Evolutionary conservation across 2,888 invertebrate species (phyloP), one percentile per base, ranked within the genome.

Genomic region (Eristalis tenax): DNA sequence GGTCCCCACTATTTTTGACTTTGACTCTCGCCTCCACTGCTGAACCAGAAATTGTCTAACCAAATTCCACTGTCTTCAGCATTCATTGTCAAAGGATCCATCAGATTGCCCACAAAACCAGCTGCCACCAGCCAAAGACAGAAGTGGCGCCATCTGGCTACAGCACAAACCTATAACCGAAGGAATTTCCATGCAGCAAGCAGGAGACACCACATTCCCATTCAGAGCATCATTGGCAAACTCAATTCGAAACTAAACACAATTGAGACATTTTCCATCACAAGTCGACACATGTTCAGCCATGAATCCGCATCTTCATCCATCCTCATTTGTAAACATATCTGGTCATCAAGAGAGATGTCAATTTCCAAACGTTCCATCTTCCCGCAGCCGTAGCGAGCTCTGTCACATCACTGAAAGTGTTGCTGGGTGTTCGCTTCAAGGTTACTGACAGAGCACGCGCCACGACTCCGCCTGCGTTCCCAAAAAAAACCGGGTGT

Each of bases 261-360:
- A 18, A 50, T 50, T n/a, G 50, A 38, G 38, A 38, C 38, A 38
- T 38, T 50, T 50, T 50, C 50, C 18, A 50, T 50, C 50, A 50
- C n/a, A 50, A 50, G 2, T 50, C 50, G 18, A 50, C 50, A 50
- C 18, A 50, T 18, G 43, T 43, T 43, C 43, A 43, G 43, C 43
- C 43, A 43, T 15, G 43, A 15, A 13, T 15, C 4, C 43, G 4
- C 43, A 18, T 50, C 50, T 50, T 18, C 50, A 50, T 50, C 50
- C 50, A 50, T 50, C 50, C 50, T 50, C 50, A 50, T 50, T 50
- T n/a, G 50, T 50, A 50, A 50, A 50, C 50, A 50, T 50, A 50
- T 50, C 18, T 50, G 50, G 50, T 50, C 50, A 50, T 50, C 50
- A 50, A 18, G 50, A 50, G 50, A 50, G 50, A 50, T 50, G 50